Conservation (phyloP, 2,113 vertebrate species). For the Sylvietta virens region DNA sequence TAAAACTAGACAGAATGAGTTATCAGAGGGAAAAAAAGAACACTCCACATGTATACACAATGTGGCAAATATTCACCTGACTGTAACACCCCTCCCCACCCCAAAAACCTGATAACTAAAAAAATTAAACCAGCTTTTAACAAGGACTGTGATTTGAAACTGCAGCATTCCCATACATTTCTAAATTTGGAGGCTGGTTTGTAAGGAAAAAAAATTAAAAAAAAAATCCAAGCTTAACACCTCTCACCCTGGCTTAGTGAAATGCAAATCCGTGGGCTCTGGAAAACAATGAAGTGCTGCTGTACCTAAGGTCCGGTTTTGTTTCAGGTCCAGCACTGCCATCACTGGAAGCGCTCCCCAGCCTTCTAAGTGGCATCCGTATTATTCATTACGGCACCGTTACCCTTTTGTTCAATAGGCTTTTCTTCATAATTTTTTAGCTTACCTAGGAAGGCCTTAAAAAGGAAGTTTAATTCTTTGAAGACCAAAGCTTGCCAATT, state of each 20-base stretch:
- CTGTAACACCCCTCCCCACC: not conserved
- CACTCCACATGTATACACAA: not conserved
- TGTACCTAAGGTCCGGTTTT: conserved; percentile 72
- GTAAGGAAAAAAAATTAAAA: not conserved
- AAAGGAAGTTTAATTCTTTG: conserved; percentile 98
- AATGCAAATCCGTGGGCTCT: conserved; percentile 56
- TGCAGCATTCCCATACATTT: conserved; percentile 20
- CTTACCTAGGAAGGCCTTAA: conserved; percentile 97
- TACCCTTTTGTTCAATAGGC: conserved; percentile 82
- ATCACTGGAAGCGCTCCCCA: conserved; percentile 49
- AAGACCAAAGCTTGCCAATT: conserved; percentile 97
- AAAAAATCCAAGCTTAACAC: conserved; percentile 42
- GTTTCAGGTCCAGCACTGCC: conserved; percentile 61
- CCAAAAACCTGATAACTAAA: not conserved
- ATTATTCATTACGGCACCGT: conserved; percentile 70
- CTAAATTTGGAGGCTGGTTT: conserved; percentile 29
- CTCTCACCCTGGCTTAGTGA: conserved; percentile 34
- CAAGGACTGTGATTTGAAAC: not conserved
- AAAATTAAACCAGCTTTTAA: not conserved
- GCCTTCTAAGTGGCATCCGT: conserved; percentile 63
- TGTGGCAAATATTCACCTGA: conserved; percentile 49
- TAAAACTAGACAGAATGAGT: conserved; percentile 73
- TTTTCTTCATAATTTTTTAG: conserved; percentile 90
- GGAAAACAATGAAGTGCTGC: conserved; percentile 59
- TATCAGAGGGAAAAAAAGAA: not conserved